Evolutionary conservation across 2,888 invertebrate genomes (phyloP).

Genomic region (Eretmocerus hayati): DNA sequence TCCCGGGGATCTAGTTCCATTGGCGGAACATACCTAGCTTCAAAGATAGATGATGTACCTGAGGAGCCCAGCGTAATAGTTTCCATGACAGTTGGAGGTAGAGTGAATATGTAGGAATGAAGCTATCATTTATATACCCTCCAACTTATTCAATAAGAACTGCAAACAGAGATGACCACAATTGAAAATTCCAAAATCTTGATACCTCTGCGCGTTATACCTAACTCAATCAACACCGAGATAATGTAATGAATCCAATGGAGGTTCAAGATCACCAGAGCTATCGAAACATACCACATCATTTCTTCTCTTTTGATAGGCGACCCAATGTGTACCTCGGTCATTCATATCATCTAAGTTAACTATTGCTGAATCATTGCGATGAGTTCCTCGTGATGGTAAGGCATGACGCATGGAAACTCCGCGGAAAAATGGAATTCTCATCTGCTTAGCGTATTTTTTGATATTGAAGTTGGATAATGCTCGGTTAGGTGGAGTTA

Average conservation of each 20-base stretch:
- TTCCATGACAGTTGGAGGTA: neutral
- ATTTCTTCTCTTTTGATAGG: conserved; percentile 31
- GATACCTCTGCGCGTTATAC: neutral
- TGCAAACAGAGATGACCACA: neutral
- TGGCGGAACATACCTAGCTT: neutral
- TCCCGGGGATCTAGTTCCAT: neutral
- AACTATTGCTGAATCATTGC: neutral
- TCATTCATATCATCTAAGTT: conserved; percentile 2
- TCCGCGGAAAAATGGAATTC: conserved; percentile 30
- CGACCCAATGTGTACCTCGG: conserved; percentile 6
- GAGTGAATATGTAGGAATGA: neutral
- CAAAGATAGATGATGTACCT: neutral
- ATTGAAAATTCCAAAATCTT: neutral
- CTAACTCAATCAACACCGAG: conserved; percentile 8
- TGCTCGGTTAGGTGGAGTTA: conserved; percentile 30
- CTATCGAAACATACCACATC: conserved; percentile 38
- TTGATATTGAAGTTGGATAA: conserved; percentile 28
- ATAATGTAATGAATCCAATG: conserved; percentile 32
- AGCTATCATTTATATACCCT: neutral
- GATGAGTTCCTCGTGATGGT: neutral
- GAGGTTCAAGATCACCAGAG: conserved; percentile 38
- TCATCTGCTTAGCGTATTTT: conserved; percentile 25
- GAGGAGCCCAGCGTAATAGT: neutral
- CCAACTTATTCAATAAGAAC: neutral
- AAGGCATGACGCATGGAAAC: conserved; percentile 17